Conservation (phyloP, 2,888 invertebrate species). For the Slavum lentiscoides region DNA sequence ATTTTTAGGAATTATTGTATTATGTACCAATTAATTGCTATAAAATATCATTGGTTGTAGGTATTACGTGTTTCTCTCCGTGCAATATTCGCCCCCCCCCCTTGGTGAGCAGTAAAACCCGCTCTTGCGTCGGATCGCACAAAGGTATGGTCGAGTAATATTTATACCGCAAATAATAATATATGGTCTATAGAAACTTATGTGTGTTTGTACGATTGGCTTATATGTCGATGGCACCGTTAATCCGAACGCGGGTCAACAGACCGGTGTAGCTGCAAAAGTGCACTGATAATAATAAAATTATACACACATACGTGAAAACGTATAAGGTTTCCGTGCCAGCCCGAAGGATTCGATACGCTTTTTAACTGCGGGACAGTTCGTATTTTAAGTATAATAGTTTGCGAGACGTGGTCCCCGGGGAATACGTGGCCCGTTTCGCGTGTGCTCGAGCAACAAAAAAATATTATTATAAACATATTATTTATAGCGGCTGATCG, state of each 20-base stretch:
- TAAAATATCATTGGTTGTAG: too few species aligned
- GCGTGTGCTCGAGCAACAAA: slow-evolving; percentile 6
- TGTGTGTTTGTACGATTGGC: background rate
- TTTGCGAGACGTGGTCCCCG: background rate
- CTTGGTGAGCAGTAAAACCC: too few species aligned
- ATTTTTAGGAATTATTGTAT: too few species aligned
- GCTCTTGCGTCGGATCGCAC: too few species aligned
- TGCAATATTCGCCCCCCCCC: too few species aligned
- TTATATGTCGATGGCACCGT: slow-evolving; percentile 17
- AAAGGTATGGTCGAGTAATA: too few species aligned
- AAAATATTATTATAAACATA: background rate
- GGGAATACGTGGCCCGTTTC: slow-evolving; percentile 4
- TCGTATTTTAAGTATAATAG: slow-evolving; percentile 37
- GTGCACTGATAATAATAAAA: slow-evolving; percentile 25
- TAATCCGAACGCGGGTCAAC: slow-evolving; percentile 51
- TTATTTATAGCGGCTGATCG: background rate
- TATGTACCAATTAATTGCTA: too few species aligned
- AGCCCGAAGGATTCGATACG: background rate
- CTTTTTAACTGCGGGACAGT: slow-evolving; percentile 20
- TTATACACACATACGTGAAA: background rate
- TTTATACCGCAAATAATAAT: background rate
- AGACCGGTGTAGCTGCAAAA: slow-evolving; percentile 46
- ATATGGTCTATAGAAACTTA: too few species aligned
- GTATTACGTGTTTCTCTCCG: too few species aligned
- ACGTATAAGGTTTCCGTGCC: slow-evolving; percentile 22